Evolutionary conservation across 2,797 vertebrate genomes (phyloP).

Genomic region (Hozukius guyotensis): DNA sequence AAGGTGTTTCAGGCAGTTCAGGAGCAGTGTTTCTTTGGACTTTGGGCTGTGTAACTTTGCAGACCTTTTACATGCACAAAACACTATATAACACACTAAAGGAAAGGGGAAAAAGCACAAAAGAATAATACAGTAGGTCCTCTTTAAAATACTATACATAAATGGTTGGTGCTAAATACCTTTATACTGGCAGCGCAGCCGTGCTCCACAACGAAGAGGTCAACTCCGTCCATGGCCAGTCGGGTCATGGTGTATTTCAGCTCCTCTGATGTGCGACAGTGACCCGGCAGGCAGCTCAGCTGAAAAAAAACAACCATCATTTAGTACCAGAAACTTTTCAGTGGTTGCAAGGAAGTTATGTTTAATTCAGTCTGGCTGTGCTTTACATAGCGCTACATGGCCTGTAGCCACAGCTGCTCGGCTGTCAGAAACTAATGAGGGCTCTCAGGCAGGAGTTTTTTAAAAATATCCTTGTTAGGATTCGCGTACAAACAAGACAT

Average conservation of each 20-base stretch:
- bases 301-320: constrained; percentile 32
- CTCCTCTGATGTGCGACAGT: constrained; percentile 93
- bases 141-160: not conserved
- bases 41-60: no score
- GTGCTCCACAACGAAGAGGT: constrained; percentile 94
- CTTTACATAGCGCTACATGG: constrained; percentile 4
- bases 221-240: constrained; percentile 91
- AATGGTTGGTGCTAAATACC: constrained; percentile 69
- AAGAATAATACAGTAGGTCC: no score
- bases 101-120: no score
- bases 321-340: constrained; percentile 13
- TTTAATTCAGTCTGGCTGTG: not conserved
- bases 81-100: no score
- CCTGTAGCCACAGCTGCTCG: constrained; percentile 37
- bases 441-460: constrained; percentile 14
- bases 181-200: constrained; percentile 95
- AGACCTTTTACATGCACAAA: not conserved
- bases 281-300: constrained; percentile 86
- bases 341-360: not conserved
- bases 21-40: no score
- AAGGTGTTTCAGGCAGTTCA: no score
- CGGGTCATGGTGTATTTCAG: constrained; percentile 98
- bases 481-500: constrained; percentile 36
- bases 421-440: constrained; percentile 48
- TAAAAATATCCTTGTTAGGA: constrained; percentile 57